A percentile compares a stretch with the other conserved stretches of the same genome.
Conservation (phyloP, 1,140 invertebrate genomes). For the Diachasmimorpha longicaudata region DNA sequence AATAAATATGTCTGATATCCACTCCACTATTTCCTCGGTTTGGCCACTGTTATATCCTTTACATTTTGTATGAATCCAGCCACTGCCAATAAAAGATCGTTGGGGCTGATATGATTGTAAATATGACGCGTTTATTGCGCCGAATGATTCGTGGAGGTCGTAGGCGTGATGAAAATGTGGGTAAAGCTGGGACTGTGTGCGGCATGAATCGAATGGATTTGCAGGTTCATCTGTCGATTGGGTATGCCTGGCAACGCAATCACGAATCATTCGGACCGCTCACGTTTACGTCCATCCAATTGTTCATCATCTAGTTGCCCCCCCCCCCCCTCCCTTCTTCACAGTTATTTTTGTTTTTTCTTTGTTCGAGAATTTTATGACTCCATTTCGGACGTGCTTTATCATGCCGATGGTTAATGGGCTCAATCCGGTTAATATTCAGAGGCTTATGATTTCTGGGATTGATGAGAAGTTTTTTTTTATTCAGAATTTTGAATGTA, state of each 20-base stretch:
- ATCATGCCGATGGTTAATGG: slow-evolving; percentile 15
- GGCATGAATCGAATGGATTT: too few relatives aligned
- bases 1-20: slow-evolving; percentile 59
- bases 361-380: slow-evolving; percentile 25
- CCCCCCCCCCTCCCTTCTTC: neutral
- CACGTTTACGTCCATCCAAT: slow-evolving; percentile 29
- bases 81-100: slow-evolving; percentile 46
- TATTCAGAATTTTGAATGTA: neutral
- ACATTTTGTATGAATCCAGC: neutral
- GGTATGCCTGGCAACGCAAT: slow-evolving; percentile 15
- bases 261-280: slow-evolving; percentile 31
- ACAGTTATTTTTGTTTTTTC: neutral
- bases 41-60: neutral
- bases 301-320: slow-evolving; percentile 18
- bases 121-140: slow-evolving; percentile 48
- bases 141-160: slow-evolving; percentile 14
- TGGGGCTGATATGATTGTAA: slow-evolving; percentile 45
- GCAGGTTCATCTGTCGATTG: too few relatives aligned
- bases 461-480: neutral
- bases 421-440: slow-evolving; percentile 22
- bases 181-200: slow-evolving; percentile 17
- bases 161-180: slow-evolving; percentile 13
- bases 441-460: slow-evolving; percentile 7
- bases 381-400: neutral
- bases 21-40: slow-evolving; percentile 35